phyloP scores from a whole-genome alignment of 1,140 invertebrate genomes.

The Apis dorsata region DNA sequence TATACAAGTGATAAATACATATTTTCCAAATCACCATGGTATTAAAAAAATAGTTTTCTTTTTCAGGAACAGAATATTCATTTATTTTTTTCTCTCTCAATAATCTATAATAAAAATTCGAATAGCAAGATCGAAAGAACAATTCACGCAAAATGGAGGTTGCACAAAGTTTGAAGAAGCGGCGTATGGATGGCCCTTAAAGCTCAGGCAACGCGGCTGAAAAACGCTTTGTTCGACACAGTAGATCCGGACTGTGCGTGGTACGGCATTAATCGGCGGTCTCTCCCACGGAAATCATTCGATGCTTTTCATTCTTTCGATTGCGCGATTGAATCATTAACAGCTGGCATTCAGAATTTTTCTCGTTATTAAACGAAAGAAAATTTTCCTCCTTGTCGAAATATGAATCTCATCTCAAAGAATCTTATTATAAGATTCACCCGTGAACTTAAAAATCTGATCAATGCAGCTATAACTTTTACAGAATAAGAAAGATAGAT shows the following conservation, averaged over 20 bases:
- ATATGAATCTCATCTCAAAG: too few species aligned
- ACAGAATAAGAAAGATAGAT: too few species aligned
- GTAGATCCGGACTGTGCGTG: conserved; percentile 20
- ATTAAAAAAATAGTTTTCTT: too few species aligned
- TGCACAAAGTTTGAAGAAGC: neutral
- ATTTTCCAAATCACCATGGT: too few species aligned
- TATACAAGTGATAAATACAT: too few species aligned
- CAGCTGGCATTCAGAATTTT: neutral
- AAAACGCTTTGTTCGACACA: conserved; percentile 19
- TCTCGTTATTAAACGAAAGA: neutral
- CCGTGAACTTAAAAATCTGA: too few species aligned
- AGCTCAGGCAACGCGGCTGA: neutral
- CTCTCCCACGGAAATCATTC: conserved; percentile 38
- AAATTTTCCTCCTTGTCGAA: too few species aligned
- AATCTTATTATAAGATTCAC: too few species aligned
- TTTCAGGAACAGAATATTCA: neutral
- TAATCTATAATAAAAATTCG: neutral
- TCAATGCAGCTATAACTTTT: too few species aligned
- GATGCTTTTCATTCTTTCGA: conserved; percentile 26
- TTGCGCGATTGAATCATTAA: conserved; percentile 20
- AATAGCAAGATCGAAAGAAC: neutral
- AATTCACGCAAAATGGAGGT: neutral
- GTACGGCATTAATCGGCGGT: conserved; percentile 12
- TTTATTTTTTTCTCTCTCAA: too few species aligned
- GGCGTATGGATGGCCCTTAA: conserved; percentile 8